A percentile compares a stretch with the other conserved stretches of the same genome.
These are phyloP conservation scores for Aphidoletes aphidimyza DNA, from an alignment of 2,888 invertebrate species.

Conservation along the genomic window DNA sequence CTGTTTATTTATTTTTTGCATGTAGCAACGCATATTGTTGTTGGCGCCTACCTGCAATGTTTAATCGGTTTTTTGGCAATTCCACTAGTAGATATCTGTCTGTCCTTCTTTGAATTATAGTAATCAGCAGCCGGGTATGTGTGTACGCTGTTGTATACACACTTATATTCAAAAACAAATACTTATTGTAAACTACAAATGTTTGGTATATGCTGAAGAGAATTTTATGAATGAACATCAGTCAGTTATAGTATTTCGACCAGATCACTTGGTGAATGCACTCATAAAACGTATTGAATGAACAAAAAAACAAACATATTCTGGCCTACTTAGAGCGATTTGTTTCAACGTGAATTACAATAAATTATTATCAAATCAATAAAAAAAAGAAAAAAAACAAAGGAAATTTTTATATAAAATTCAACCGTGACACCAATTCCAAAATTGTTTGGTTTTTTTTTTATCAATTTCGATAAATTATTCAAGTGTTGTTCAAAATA, in stretches of 20 bases:
- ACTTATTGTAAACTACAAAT: background rate
- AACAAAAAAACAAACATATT: too few species aligned
- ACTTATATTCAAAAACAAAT: background rate
- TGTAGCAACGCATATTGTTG: too few species aligned
- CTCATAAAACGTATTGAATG: background rate
- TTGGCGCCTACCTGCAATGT: background rate
- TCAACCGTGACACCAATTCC: too few species aligned
- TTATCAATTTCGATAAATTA: background rate
- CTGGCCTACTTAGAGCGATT: too few species aligned
- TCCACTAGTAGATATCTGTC: background rate
- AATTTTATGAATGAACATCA: slow-evolving; percentile 38
- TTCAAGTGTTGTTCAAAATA: background rate
- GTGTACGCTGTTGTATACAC: background rate
- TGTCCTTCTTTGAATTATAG: slow-evolving; percentile 4
- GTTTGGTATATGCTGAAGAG: background rate
- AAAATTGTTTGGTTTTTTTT: background rate
- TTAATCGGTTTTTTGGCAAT: background rate
- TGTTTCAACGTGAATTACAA: too few species aligned
- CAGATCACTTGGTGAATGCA: background rate
- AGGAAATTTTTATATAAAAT: too few species aligned
- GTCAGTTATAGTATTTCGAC: background rate
- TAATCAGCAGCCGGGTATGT: background rate
- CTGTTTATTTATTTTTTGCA: background rate
- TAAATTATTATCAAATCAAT: too few species aligned
- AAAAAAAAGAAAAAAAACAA: too few species aligned